Evolutionary conservation across 2,113 vertebrate genomes (phyloP).

Genomic region (Periophthalmodon schlosseri): DNA sequence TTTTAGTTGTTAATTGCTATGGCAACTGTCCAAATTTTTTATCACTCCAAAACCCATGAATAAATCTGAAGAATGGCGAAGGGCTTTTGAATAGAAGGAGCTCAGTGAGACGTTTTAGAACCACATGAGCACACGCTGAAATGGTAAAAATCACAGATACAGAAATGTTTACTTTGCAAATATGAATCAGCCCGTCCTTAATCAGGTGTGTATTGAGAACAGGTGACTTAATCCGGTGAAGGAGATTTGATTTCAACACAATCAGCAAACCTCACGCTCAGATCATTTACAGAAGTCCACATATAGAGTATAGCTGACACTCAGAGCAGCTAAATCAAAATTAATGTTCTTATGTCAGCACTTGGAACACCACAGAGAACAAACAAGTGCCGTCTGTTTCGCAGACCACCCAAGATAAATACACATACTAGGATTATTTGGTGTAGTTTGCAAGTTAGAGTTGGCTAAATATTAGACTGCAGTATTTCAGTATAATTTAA

Average conservation of each 20-base stretch:
- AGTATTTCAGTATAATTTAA: neutral
- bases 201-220: constrained; percentile 59
- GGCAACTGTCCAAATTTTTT: neutral
- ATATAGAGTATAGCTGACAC: constrained; percentile 62
- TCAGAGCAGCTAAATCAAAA: constrained; percentile 53
- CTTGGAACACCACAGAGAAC: constrained; percentile 26
- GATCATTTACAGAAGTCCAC: constrained; percentile 58
- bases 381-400: neutral
- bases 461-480: too few species aligned
- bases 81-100: neutral
- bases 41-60: neutral
- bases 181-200: constrained; percentile 22
- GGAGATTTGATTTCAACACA: constrained; percentile 64
- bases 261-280: constrained; percentile 59
- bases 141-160: neutral
- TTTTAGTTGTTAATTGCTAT: too few species aligned
- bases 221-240: constrained; percentile 59
- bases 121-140: too few species aligned
- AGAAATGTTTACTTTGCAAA: constrained; percentile 20
- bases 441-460: neutral
- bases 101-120: too few species aligned
- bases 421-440: neutral
- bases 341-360: constrained; percentile 53
- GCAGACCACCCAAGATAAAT: neutral
- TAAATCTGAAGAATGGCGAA: neutral